Conservation (phyloP, 37 sponge, comb jelly and placozoan genomes). For the Halisarca cf. caerulea region DNA sequence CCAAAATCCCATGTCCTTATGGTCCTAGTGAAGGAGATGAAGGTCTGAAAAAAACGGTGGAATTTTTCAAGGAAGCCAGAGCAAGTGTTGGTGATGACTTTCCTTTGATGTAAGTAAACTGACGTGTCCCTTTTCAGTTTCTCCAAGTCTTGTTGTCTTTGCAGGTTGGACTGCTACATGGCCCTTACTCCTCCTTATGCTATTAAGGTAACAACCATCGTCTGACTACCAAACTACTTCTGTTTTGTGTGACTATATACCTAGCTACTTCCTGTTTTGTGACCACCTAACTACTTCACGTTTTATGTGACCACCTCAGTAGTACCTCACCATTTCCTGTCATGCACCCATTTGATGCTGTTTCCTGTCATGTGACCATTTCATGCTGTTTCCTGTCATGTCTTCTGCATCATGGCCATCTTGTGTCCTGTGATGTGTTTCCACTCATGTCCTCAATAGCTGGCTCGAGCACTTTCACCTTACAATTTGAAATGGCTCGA, state of each 20-base stretch:
- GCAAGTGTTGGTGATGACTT: constrained; percentile 80
- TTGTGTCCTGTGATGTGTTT: neutral
- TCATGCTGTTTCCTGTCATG: no score
- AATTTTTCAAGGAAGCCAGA: constrained; percentile 65
- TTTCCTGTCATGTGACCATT: no score
- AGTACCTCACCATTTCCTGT: no score
- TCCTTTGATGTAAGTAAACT: constrained; percentile 75
- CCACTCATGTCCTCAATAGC: neutral
- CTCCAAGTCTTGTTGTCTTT: neutral
- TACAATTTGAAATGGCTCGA: constrained; percentile 84
- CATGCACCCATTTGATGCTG: no score
- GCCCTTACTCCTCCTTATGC: constrained; percentile 77
- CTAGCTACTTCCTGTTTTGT: no score
- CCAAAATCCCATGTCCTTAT: constrained; percentile 86
- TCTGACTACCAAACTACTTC: neutral
- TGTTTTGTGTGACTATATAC: neutral
- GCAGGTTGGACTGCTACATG: constrained; percentile 94
- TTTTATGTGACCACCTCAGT: no score
- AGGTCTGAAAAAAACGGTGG: constrained; percentile 74
- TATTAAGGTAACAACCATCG: constrained; percentile 46
- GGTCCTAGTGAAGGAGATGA: constrained; percentile 80
- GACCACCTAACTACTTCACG: no score
- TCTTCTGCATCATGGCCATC: no score
- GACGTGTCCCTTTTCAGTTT: neutral
- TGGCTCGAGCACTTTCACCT: constrained; percentile 64